These are phyloP conservation scores for Nezara viridula DNA, from an alignment of 2,888 invertebrate species.

Conservation along the genomic window DNA sequence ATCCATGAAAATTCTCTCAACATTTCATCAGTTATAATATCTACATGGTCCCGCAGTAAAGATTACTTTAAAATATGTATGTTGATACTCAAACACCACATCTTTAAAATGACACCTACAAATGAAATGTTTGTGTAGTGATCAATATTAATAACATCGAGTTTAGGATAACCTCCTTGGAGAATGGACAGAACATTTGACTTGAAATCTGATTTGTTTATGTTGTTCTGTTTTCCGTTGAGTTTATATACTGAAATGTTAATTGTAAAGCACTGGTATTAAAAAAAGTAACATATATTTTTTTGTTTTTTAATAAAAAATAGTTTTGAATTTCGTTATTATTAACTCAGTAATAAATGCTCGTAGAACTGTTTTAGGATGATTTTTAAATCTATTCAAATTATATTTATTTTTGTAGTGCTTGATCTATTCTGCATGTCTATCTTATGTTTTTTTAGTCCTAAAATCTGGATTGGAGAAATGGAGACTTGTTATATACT, in stretches of 20 bases:
- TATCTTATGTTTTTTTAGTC: neutral
- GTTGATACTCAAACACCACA: no score
- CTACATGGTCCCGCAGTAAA: no score
- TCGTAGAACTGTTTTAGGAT: neutral
- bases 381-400: neutral
- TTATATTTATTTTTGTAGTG: neutral
- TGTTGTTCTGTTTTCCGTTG: neutral
- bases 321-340: neutral
- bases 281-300: neutral
- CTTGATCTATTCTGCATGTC: neutral
- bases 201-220: neutral
- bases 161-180: neutral
- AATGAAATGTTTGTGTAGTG: neutral
- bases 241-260: neutral
- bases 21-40: no score
- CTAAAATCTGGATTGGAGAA: neutral
- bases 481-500: neutral
- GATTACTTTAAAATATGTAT: no score
- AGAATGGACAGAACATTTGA: neutral
- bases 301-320: neutral
- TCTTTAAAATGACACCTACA: neutral
- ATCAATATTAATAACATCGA: neutral
- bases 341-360: neutral
- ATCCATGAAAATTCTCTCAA: no score
- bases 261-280: neutral